Percentiles rank a stretch among this genome's conserved stretches.
Conservation (phyloP, 2,797 vertebrate genomes). For the Rhinella marina region DNA sequence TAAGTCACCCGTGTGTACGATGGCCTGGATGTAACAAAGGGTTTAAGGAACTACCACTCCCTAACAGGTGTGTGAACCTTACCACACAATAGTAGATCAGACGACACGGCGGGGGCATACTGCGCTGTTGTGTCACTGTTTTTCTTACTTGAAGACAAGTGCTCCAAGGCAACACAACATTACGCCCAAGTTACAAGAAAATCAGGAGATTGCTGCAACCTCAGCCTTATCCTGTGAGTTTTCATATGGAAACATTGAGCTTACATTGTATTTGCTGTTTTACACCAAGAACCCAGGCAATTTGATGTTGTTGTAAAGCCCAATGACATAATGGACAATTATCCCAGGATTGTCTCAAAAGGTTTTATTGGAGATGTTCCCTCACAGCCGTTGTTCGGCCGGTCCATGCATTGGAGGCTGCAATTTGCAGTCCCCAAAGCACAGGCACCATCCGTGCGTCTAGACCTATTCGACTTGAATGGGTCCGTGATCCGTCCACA, state of each 20-base stretch:
- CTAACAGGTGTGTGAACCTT: not conserved
- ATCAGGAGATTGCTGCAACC: not conserved
- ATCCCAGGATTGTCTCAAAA: too few species aligned
- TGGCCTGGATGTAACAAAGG: constrained; percentile 4
- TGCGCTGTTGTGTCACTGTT: not conserved
- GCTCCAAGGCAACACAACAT: not conserved
- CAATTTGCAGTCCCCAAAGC: too few species aligned
- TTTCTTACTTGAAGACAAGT: not conserved
- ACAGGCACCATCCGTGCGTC: too few species aligned
- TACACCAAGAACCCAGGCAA: not conserved
- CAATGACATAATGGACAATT: too few species aligned
- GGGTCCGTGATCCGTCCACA: too few species aligned
- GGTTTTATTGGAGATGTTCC: too few species aligned
- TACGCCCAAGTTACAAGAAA: not conserved
- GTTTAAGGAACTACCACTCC: constrained; percentile 2
- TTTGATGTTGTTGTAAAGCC: not conserved
- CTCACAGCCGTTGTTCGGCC: too few species aligned
- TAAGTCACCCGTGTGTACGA: not conserved
- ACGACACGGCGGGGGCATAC: not conserved
- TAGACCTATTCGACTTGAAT: too few species aligned
- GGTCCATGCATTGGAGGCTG: too few species aligned
- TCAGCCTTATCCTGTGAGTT: not conserved
- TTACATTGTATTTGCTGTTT: not conserved
- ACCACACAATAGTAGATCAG: not conserved
- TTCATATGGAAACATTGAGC: not conserved